A percentile compares a stretch with the other conserved stretches of the same genome.
Evolutionary conservation across 2,113 vertebrate genomes (phyloP).

Genomic region (Phoxinus phoxinus): DNA sequence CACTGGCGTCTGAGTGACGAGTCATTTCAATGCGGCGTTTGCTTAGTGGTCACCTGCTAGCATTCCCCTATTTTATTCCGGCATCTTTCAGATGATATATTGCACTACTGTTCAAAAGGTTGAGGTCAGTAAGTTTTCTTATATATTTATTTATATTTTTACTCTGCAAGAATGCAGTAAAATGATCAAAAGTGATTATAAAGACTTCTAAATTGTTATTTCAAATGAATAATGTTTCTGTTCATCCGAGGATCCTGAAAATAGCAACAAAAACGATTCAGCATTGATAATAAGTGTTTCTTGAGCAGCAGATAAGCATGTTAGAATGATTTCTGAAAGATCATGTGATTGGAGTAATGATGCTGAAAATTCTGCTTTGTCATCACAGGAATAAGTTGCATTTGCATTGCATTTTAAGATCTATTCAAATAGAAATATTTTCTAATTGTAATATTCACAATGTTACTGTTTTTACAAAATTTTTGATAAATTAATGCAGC

Average conservation of each 20-base stretch:
- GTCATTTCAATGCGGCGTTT: constrained; percentile 33
- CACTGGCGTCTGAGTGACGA: constrained; percentile 58
- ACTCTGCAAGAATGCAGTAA: background rate
- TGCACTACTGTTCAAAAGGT: background rate
- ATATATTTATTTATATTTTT: background rate
- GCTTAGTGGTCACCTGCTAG: background rate
- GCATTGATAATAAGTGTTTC: background rate
- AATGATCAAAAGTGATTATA: background rate
- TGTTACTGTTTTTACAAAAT: too few relatives aligned
- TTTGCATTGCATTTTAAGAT: too few relatives aligned
- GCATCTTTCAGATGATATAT: background rate
- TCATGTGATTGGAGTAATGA: background rate
- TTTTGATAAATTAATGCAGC: background rate
- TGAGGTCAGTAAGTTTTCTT: background rate
- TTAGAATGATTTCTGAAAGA: background rate
- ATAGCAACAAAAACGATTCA: too few relatives aligned
- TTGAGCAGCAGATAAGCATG: background rate
- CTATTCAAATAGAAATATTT: too few relatives aligned
- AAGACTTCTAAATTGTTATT: background rate
- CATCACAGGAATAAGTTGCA: background rate
- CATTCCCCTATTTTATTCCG: background rate
- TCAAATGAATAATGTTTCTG: background rate
- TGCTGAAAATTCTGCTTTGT: background rate
- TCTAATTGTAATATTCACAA: too few relatives aligned
- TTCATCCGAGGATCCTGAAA: background rate